Evolutionary conservation across 2,113 vertebrate species (phyloP), one percentile per base, ranked within the genome.

Genomic region (Ochotona curzoniae): DNA sequence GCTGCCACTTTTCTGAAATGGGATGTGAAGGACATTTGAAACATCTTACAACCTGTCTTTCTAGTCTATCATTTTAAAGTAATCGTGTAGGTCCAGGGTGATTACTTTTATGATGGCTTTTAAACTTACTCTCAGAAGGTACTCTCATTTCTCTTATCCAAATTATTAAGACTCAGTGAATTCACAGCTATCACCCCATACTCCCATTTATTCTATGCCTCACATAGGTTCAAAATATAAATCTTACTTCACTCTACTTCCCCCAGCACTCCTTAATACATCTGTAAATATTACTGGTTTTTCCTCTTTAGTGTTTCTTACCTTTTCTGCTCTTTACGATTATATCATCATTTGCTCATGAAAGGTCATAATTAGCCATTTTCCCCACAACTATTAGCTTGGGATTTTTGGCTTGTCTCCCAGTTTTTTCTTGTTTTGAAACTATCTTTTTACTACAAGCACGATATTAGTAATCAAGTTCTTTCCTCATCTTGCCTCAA

Each of bases 141-240:
- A 28, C 61, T 61, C 30, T 71, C n/a, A 44, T 38, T 67, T 76
- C 30, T 47, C 83, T 83, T 20, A 61, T 17, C 44, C 5, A 23
- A 32, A 70, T n/a, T 28, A 57, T 30, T 30, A n/a, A 63, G 38
- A 9, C 15, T 47, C n/a, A 6, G 44, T 10, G 26, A 57, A 79
- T 57, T 13, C 17, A 44, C 7, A 79, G 83, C 54, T 17, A 21
- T 26, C 26, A 23, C 28, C 54, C 13, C 49, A 57, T 25, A 5
- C 8, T 23, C 30, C 80, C 67, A 11, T 61, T 32, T 30, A 93
- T 35, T 90, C 73, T 30, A 25, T 1, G 11, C 44, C 35, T 32
- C 28, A 10, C 44, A 60, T 23, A 71, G n/a, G 20, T 91, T 92
- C 66, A 57, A 84, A 64, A 32, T 87, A 38, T 47, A 87, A 84